Evolutionary conservation across 2,888 invertebrate genomes (phyloP).

Genomic region (Mesorhabditis belari): DNA sequence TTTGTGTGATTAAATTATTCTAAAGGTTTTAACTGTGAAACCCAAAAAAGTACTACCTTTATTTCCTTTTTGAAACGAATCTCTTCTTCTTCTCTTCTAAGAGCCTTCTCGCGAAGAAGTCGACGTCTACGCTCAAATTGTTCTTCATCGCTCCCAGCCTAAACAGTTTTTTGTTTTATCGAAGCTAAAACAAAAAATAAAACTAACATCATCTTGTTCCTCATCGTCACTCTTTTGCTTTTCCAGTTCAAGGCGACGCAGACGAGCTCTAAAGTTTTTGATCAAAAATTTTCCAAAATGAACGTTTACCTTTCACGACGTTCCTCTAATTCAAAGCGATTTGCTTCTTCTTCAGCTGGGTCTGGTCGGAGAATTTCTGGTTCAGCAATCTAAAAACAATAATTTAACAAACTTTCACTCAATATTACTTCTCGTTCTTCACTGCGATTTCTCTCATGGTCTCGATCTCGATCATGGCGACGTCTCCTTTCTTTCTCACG

Average conservation of each 20-base stretch:
- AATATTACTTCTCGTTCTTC: slow-evolving; percentile 3
- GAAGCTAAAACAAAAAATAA: background rate
- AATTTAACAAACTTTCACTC: background rate
- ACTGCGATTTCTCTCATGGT: slow-evolving; percentile 8
- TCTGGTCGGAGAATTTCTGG: background rate
- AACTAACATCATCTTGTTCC: slow-evolving; percentile 6
- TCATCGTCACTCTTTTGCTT: slow-evolving; percentile 12
- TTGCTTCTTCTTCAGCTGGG: slow-evolving; percentile 25
- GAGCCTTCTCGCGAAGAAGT: slow-evolving; percentile 15
- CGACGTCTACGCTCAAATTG: slow-evolving; percentile 20
- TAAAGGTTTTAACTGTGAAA: background rate
- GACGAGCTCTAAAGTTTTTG: slow-evolving; percentile 14
- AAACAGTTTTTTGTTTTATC: too few relatives aligned
- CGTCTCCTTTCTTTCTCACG: slow-evolving; percentile 1
- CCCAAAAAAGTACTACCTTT: slow-evolving; percentile 10
- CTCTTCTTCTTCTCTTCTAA: slow-evolving; percentile 7
- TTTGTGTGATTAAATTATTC: too few relatives aligned
- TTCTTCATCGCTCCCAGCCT: slow-evolving; percentile 14
- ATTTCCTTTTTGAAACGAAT: slow-evolving; percentile 7
- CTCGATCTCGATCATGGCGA: slow-evolving; percentile 9
- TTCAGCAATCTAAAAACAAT: background rate
- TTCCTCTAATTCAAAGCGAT: slow-evolving; percentile 31
- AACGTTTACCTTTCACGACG: slow-evolving; percentile 15
- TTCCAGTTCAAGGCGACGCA: slow-evolving; percentile 23
- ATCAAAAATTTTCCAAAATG: background rate